phyloP scores from a whole-genome alignment of 2,888 invertebrate species.

The Dynastes maya region DNA sequence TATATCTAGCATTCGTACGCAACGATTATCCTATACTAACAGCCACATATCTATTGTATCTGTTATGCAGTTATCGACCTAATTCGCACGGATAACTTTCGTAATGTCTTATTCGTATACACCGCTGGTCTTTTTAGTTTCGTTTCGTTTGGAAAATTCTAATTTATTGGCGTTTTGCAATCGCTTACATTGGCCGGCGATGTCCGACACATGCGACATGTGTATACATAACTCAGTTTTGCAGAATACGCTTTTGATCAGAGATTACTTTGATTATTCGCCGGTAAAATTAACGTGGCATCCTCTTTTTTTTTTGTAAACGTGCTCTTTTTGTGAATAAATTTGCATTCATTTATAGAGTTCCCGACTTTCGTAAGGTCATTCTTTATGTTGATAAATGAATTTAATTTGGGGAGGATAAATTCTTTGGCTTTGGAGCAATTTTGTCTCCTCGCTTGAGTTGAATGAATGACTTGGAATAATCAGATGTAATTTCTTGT shows the following conservation, averaged over 20 bases:
- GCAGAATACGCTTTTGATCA: background rate
- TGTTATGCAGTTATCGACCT: slow-evolving; percentile 18
- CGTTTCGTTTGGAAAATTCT: background rate
- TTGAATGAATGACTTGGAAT: too few species aligned
- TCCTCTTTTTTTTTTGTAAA: background rate
- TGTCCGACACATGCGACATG: too few species aligned
- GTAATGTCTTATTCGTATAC: slow-evolving; percentile 12
- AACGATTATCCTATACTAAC: background rate
- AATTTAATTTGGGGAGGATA: too few species aligned
- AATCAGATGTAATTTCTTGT: too few species aligned
- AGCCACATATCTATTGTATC: slow-evolving; percentile 3
- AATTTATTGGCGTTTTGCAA: background rate
- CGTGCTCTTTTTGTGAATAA: too few species aligned
- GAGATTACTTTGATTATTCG: background rate
- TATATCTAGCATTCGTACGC: background rate
- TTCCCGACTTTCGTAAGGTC: too few species aligned
- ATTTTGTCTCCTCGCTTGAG: too few species aligned
- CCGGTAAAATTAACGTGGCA: background rate
- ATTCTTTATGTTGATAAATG: too few species aligned
- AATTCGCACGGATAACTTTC: slow-evolving; percentile 26
- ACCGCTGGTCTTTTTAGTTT: background rate
- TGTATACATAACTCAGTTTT: background rate
- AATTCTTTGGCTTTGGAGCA: too few species aligned
- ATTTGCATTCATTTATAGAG: too few species aligned
- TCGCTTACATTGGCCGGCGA: background rate